Base-by-base conservation (phyloP, 2,113 vertebrate genomes). In the Malurus melanocephalus region DNA sequence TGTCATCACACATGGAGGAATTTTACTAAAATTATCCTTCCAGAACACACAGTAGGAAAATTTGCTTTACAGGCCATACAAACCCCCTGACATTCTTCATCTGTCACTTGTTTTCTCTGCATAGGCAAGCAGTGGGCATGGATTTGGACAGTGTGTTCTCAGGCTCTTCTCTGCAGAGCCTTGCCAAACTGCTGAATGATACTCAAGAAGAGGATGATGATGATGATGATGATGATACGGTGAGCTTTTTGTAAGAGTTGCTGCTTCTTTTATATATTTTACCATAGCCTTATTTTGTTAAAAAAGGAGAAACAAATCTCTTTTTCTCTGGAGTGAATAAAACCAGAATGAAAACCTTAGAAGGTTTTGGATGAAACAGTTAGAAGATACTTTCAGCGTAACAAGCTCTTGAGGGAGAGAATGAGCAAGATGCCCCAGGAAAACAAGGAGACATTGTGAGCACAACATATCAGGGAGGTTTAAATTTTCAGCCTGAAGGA, bases 141-240 rank as follows among this genome's bases (percentile, higher is more conserved):
- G 43, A 23, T 71, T 72, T 98, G 97, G 97, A 98, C 13, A 66
- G 45, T 32, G 1, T 96, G 56, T 96, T 97, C 49, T 97, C 98
- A 1, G 51, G 80, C 17, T 93, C 97, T 11, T 93, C 87, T 43
- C 74, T 99, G 8, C 95, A 96, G 93, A 96, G 96, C 13, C 98
- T 99, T 17, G 98, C 98, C 46, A 93, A 92, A 5, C 87, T 99
- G 53, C 96, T 99, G 6, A 82, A 57, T 22, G 48, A 85, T 23
- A 69, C 90, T 53, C 89, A 94, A 28, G 95, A 97, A 6, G 87
- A 80, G 1, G 97, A 98, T 1, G 93, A 89, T 2, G 95, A 95
- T 35, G 65, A 59, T 9, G 33, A 33, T 33, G 96, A 97, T 1
- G 55, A 46, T 17, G 91, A 83, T 49, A 89, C 74, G 92, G 91